Base-by-base conservation (phyloP, 1,140 invertebrate species). In the Manduca sexta region DNA sequence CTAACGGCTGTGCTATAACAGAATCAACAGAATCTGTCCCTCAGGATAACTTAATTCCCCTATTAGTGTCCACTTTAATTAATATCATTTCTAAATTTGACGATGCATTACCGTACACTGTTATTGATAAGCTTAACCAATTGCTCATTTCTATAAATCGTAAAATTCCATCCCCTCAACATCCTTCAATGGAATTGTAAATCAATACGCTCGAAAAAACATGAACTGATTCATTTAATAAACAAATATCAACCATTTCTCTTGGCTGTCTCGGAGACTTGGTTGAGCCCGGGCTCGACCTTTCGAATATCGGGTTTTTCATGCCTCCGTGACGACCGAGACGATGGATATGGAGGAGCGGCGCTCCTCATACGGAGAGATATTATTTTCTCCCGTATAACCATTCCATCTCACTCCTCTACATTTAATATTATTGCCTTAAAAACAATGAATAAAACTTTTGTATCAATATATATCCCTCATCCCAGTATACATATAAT, bases 101-200 rank as follows among this genome's bases (percentile, higher is more conserved):
- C 8, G 21, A 26, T 26, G 21, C 21, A 0, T 5, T 26, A 26
- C 21, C 21, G 21, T 5, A 26, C 21, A 26, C 4, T 26, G 21
- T 26, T 8, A 26, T 26, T 26, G 21, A 26, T 5, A 26, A n/a
- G n/a, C n/a, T n/a, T 26, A 0, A 26, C 8, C 21, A 26, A 8
- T 26, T 8, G 21, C 21, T 35, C 15, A 15, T 18, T n/a, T 37
- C 39, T 7, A 16, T 33, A 21, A 30, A 18, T n/a, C n/a, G n/a
- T 13, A 38, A 41, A 12, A 45, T 43, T 43, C 33, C 2, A 40
- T n/a, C 42, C 5, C 12, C 12, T 31, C 34, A 11, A 6, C 14
- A 44, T 55, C 18, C 34, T 49, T 8, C 52, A 56, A 38, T 56
- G 47, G 52, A 56, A 56, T 16, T 39, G 35, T 31, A 33, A 45